Evolutionary conservation across 2,888 invertebrate species (phyloP).

Genomic region (Eristalis intricaria): DNA sequence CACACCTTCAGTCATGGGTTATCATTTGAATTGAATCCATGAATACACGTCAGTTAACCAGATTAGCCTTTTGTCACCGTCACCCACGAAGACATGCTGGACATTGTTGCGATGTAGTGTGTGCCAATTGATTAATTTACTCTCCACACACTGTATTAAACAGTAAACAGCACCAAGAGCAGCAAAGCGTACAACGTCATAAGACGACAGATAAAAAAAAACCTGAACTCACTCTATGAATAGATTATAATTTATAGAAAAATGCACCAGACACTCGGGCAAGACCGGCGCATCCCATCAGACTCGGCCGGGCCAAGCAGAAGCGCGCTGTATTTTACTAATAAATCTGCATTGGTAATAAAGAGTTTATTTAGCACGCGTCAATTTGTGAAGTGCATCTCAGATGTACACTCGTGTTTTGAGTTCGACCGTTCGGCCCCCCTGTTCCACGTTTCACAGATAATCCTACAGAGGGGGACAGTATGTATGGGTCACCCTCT

Average conservation of each 20-base stretch:
- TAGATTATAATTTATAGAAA: constrained; percentile 42
- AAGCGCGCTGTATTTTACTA: constrained; percentile 46
- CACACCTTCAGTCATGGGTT: constrained; percentile 15
- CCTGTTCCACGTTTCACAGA: neutral
- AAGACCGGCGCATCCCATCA: constrained; percentile 21
- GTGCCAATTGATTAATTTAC: constrained; percentile 63
- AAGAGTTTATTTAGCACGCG: constrained; percentile 72
- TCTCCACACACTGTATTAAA: constrained; percentile 31
- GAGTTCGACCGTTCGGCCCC: neutral
- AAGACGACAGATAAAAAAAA: neutral
- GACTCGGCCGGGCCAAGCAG: constrained; percentile 16
- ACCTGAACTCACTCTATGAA: constrained; percentile 29
- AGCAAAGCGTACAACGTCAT: constrained; percentile 9
- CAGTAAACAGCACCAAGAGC: constrained; percentile 13
- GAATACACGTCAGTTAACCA: constrained; percentile 54
- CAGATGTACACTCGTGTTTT: neutral
- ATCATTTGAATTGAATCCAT: constrained; percentile 30
- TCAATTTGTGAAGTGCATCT: constrained; percentile 67
- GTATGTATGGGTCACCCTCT: neutral
- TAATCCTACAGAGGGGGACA: neutral
- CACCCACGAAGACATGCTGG: constrained; percentile 35
- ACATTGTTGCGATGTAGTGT: constrained; percentile 4
- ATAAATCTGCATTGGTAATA: constrained; percentile 71
- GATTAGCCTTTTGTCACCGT: constrained; percentile 64
- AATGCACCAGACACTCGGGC: constrained; percentile 49